Evolutionary conservation across 1,140 invertebrate species (phyloP).

Genomic region (Paramacrobiotus metropolitanus): DNA sequence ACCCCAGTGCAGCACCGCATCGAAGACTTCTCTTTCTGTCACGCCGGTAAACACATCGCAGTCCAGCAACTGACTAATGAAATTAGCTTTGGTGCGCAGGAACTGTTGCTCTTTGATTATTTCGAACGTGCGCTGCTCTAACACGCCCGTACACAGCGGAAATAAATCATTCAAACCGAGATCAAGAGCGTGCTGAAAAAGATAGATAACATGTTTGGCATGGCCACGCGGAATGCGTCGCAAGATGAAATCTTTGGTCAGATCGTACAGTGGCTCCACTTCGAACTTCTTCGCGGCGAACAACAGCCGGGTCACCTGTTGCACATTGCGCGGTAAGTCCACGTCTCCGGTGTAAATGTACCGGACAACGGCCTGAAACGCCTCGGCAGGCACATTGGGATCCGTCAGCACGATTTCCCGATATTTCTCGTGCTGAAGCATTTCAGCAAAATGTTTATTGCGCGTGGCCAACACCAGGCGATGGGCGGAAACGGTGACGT

Average conservation of each 20-base stretch:
- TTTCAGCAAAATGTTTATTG: not conserved
- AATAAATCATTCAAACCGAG: not conserved
- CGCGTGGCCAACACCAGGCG: not conserved
- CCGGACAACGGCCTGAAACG: not conserved
- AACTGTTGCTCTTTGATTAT: not conserved
- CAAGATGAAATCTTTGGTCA: not conserved
- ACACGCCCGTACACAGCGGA: not conserved
- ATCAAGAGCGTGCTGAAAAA: not conserved
- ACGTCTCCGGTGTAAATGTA: not conserved
- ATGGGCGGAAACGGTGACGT: not conserved
- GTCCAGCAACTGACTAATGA: not conserved
- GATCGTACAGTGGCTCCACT: not conserved
- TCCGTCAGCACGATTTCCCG: not conserved
- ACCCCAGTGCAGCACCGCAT: not conserved
- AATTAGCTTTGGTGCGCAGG: not conserved
- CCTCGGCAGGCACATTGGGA: not conserved
- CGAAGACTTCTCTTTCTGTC: not conserved
- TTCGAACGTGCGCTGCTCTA: not conserved
- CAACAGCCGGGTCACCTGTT: not conserved
- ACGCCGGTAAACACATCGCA: not conserved
- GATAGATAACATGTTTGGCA: not conserved
- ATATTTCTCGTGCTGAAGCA: not conserved
- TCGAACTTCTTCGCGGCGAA: not conserved
- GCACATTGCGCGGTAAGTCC: not conserved
- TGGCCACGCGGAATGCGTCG: not conserved